Percentiles rank a stretch among this genome's conserved stretches.
These are phyloP conservation scores for Clarias fuscus DNA, from an alignment of 2,797 vertebrate species.

Conservation along the genomic window DNA sequence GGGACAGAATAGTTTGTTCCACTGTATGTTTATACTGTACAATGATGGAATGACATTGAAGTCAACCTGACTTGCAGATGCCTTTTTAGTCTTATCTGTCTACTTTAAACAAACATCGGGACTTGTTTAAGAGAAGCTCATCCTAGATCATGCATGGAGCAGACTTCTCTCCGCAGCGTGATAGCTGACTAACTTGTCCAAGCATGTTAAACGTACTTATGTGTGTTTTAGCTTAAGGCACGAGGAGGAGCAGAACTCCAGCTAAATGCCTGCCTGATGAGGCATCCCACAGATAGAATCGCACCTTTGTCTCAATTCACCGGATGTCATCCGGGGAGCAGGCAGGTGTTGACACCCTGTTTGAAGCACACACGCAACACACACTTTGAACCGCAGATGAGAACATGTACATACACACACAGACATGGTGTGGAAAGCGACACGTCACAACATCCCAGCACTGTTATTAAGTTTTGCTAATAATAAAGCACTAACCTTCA, in stretches of 20 bases:
- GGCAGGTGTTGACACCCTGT: constrained; percentile 46
- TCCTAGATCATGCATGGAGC: constrained; percentile 2
- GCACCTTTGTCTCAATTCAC: constrained; percentile 48
- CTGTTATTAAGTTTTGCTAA: constrained; percentile 6
- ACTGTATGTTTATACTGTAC: background rate
- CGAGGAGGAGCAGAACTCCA: constrained; percentile 37
- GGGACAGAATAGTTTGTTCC: background rate
- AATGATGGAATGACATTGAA: background rate
- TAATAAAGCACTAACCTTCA: constrained; percentile 10
- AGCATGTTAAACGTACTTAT: constrained; percentile 35
- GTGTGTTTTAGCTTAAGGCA: constrained; percentile 28
- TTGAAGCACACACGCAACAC: constrained; percentile 28
- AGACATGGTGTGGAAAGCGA: constrained; percentile 12
- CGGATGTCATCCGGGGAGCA: constrained; percentile 35
- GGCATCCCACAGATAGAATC: constrained; percentile 32
- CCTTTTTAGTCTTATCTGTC: background rate
- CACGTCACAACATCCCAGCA: constrained; percentile 9
- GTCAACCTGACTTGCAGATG: background rate
- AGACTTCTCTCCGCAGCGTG: background rate
- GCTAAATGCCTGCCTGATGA: constrained; percentile 55
- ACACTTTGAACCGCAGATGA: constrained; percentile 11
- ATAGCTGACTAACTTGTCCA: constrained; percentile 37
- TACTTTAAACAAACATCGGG: background rate
- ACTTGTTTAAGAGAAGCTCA: constrained; percentile 10
- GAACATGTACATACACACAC: constrained; percentile 19